Conservation (phyloP, 2,797 vertebrate species). For the Lacerta bilineata region DNA sequence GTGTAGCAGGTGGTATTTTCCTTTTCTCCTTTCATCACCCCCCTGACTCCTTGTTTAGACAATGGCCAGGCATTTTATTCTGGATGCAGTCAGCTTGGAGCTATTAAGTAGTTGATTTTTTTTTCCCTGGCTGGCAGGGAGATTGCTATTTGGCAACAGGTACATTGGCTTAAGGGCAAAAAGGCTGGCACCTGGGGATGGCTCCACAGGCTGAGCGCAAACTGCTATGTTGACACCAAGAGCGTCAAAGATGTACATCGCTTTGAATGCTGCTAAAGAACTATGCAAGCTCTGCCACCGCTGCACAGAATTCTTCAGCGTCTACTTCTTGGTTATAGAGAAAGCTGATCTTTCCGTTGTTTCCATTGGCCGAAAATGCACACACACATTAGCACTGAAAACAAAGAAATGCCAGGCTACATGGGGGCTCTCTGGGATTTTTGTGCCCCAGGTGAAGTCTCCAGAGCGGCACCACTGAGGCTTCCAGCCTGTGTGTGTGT, state of each 20-base stretch:
- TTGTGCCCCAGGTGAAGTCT: no score
- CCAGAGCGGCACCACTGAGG: no score
- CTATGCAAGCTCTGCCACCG: background rate
- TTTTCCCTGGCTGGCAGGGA: background rate
- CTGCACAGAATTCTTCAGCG: background rate
- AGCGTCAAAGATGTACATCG: no score
- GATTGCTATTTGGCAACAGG: background rate
- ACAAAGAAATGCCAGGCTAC: background rate
- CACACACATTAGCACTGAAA: background rate
- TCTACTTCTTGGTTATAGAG: background rate
- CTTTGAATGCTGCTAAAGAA: background rate
- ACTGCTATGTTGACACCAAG: background rate
- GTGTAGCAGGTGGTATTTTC: no score
- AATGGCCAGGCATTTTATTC: slow-evolving; percentile 9
- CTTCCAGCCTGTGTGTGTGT: no score
- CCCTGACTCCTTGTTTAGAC: background rate
- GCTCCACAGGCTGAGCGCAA: background rate
- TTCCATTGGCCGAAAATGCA: background rate
- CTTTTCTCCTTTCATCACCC: background rate
- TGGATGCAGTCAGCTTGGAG: slow-evolving; percentile 22
- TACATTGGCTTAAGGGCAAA: background rate
- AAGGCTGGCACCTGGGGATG: background rate
- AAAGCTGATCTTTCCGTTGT: background rate
- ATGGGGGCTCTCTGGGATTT: background rate
- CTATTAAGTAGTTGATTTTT: background rate